Evolutionary conservation across 2,888 invertebrate genomes (phyloP).

Genomic region (Nomada fabriciana): DNA sequence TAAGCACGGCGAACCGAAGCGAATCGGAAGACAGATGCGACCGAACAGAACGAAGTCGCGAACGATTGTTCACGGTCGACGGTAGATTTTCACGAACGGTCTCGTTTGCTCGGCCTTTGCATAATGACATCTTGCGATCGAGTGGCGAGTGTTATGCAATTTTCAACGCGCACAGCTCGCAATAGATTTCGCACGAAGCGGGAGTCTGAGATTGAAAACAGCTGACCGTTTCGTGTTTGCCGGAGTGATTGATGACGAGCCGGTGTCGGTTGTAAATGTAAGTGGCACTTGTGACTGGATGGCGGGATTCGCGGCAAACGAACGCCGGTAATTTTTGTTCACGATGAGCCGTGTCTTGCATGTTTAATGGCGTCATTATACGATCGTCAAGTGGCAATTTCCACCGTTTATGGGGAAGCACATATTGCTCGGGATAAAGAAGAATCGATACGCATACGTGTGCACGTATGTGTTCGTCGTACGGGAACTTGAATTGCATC

Average conservation of each 20-base stretch:
- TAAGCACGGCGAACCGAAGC: not conserved
- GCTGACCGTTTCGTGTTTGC: slow-evolving; percentile 4
- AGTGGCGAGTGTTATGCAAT: slow-evolving; percentile 18
- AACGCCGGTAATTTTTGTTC: not conserved
- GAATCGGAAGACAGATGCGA: not conserved
- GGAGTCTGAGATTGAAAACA: slow-evolving; percentile 1
- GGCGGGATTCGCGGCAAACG: not conserved
- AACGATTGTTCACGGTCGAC: slow-evolving; percentile 20
- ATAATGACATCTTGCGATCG: slow-evolving; percentile 3
- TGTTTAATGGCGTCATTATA: not conserved
- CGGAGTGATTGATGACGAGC: slow-evolving; percentile 12
- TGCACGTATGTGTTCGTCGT: too few relatives aligned
- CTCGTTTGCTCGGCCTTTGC: not conserved
- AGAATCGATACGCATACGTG: too few relatives aligned
- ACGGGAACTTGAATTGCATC: too few relatives aligned
- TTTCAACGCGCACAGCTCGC: not conserved
- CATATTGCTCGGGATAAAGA: not conserved
- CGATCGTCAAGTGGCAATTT: not conserved
- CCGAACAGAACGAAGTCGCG: not conserved
- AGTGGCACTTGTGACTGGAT: slow-evolving; percentile 12
- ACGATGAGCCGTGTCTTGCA: not conserved
- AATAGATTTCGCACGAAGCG: not conserved
- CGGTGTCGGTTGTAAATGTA: slow-evolving; percentile 8
- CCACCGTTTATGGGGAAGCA: not conserved
- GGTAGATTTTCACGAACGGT: slow-evolving; percentile 19